Evolutionary conservation across 2,888 invertebrate species (phyloP), one percentile per base, ranked within the genome.

Genomic region (Metalampra italica): DNA sequence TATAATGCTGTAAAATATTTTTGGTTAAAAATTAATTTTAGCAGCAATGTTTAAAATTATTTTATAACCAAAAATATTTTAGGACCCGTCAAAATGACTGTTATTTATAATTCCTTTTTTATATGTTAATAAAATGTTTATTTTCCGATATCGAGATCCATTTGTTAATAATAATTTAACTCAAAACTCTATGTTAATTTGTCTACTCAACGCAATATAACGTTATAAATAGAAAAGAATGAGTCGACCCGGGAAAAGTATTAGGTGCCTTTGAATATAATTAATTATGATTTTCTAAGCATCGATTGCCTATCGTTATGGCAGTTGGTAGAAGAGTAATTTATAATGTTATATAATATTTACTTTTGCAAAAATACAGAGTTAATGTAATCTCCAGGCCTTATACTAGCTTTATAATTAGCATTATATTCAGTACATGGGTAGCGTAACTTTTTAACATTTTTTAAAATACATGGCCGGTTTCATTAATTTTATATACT

Each of bases 291-390:
- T 36, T 30, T 22, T 34, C 32, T 34, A 43, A 43, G 32, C 34
- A 42, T 30, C 13, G 5, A 42, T 30, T 14, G 5, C n/a, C 30
- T 39, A 49, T 49, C 14, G 8, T 45, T 43, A 50, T 56, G 69
- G 68, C 68, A 68, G 68, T 68, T 62, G 48, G 55, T 55, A 51
- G 52, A 55, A 54, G 56, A 55, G 47, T 52, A 45, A 50, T 53
- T 61, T 38, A 45, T 46, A 46, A 22, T 12, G 43, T 60, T 55
- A 53, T 53, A 60, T 60, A 55, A 63, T 58, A 53, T 59, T 64
- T 49, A 52, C 58, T 64, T 71, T 75, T 84, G 86, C 85, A 85
- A 85, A 85, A 85, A 84, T 84, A 85, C 81, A 78, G 81, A 78
- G 64, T 63, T 64, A 57, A 45, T 55, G 64, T 60, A 68, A 57